A percentile compares a stretch with the other conserved stretches of the same genome.
Conservation (phyloP, 2,888 invertebrate species). For the Drosophila mayaguana region DNA sequence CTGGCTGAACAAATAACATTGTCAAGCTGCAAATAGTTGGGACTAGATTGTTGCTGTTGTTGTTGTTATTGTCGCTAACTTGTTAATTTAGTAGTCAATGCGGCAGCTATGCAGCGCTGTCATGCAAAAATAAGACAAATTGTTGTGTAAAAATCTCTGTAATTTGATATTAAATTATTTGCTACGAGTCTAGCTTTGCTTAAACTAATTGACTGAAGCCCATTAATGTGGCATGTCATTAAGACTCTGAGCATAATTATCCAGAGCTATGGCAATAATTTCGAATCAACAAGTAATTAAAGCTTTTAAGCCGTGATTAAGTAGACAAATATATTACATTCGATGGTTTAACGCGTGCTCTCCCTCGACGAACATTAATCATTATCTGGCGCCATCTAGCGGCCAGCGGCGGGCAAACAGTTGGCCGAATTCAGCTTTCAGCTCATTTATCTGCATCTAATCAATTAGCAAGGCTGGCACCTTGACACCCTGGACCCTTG, state of each 20-base stretch:
- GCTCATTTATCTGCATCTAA: conserved; percentile 80
- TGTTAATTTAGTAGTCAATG: conserved; percentile 2
- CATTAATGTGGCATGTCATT: not conserved
- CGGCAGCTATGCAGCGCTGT: not conserved
- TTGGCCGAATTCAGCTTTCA: conserved; percentile 39
- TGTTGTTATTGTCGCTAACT: conserved; percentile 5
- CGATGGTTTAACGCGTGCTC: conserved; percentile 36
- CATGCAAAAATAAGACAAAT: conserved; percentile 6
- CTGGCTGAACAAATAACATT: conserved; percentile 22
- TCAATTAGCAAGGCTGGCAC: conserved; percentile 73
- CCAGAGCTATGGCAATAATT: conserved; percentile 33
- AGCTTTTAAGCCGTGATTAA: conserved; percentile 18
- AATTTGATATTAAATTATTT: not conserved
- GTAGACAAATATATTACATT: conserved; percentile 18
- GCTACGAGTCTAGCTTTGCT: not conserved
- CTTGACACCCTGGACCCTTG: conserved; percentile 47
- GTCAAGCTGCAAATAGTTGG: conserved; percentile 16
- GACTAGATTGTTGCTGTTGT: not conserved
- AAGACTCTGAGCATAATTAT: not conserved
- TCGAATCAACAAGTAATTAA: conserved; percentile 58
- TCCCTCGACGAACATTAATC: conserved; percentile 63
- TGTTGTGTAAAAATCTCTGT: not conserved
- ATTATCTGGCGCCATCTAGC: conserved; percentile 67
- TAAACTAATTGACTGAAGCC: not conserved
- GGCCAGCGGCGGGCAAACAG: conserved; percentile 22